Conservation (phyloP, 1,140 invertebrate species). For the Drosophila busckii region DNA sequence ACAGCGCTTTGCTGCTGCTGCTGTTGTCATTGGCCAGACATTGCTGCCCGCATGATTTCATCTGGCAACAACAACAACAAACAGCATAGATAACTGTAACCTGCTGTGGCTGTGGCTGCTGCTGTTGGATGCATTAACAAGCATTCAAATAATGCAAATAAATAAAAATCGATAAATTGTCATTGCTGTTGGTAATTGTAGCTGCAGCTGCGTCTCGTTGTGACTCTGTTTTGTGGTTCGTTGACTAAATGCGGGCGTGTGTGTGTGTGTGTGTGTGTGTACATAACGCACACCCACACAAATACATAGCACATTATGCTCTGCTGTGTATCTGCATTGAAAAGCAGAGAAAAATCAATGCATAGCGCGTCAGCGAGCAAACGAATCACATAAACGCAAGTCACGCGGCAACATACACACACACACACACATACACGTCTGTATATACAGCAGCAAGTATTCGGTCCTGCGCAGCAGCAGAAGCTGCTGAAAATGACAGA, state of each 20-base stretch:
- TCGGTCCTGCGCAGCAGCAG: slow-evolving; percentile 73
- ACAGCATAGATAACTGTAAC: slow-evolving; percentile 35
- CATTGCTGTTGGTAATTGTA: slow-evolving; percentile 35
- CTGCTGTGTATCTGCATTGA: slow-evolving; percentile 51
- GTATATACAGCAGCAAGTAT: slow-evolving; percentile 18
- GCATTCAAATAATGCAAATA: slow-evolving; percentile 41
- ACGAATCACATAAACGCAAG: slow-evolving; percentile 75
- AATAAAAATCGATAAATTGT: slow-evolving; percentile 30
- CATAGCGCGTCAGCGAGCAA: slow-evolving; percentile 48
- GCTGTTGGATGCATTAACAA: slow-evolving; percentile 49
- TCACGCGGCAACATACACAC: slow-evolving; percentile 27
- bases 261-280: slow-evolving; percentile 17
- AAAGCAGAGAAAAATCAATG: slow-evolving; percentile 66
- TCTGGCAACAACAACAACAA: slow-evolving; percentile 33
- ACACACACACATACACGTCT: neutral
- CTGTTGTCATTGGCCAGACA: slow-evolving; percentile 49
- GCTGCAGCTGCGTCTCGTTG: slow-evolving; percentile 37
- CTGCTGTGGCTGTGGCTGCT: slow-evolving; percentile 10
- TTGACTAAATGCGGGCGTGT: slow-evolving; percentile 75
- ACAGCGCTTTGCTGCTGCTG: slow-evolving; percentile 46
- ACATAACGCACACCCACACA: slow-evolving; percentile 17
- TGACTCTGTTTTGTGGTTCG: slow-evolving; percentile 62
- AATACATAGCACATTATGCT: slow-evolving; percentile 1
- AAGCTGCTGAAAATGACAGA: slow-evolving; percentile 50
- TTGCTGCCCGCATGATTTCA: slow-evolving; percentile 64